Percentiles rank a stretch among this genome's conserved stretches.
Conservation (phyloP, 1,140 invertebrate genomes). For the Muscidifurax raptorellus region DNA sequence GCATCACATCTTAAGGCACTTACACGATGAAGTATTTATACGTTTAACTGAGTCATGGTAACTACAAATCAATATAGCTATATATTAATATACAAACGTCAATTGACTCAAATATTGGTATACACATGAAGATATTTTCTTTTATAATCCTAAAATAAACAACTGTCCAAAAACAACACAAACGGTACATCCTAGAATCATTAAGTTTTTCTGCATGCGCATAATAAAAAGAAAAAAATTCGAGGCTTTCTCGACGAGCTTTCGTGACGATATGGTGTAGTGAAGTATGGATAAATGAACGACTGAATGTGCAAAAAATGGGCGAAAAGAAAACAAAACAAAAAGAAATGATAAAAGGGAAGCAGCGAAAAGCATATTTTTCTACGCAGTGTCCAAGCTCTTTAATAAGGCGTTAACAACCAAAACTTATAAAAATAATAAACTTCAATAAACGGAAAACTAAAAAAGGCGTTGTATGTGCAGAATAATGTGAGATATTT, state of each 20-base stretch:
- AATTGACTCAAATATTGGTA: not conserved
- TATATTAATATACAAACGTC: not conserved
- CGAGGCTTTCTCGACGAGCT: constrained; percentile 30
- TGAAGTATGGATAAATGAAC: not conserved
- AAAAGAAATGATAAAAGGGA: constrained; percentile 29
- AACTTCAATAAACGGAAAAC: constrained; percentile 37
- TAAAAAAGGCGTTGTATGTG: not conserved
- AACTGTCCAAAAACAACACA: not conserved
- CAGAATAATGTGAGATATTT: not conserved
- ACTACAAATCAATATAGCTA: not conserved
- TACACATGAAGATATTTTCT: not conserved
- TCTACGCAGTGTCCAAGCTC: constrained; percentile 64
- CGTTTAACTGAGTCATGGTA: not conserved
- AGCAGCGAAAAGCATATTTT: constrained; percentile 66
- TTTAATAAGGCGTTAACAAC: constrained; percentile 28
- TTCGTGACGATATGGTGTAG: not conserved
- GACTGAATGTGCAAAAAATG: constrained; percentile 10
- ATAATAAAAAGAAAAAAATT: not conserved
- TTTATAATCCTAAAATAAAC: not conserved
- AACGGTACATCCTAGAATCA: not conserved
- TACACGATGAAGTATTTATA: not conserved
- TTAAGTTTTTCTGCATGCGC: constrained; percentile 2
- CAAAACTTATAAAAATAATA: constrained; percentile 24
- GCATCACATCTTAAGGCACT: not conserved
- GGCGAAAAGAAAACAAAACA: not conserved